Evolutionary conservation across 30 jellyfish, hydroid and myxozoan species (phyloP), one percentile per base, ranked within the genome.

Genomic region (Chrysaora quinquecirrha): DNA sequence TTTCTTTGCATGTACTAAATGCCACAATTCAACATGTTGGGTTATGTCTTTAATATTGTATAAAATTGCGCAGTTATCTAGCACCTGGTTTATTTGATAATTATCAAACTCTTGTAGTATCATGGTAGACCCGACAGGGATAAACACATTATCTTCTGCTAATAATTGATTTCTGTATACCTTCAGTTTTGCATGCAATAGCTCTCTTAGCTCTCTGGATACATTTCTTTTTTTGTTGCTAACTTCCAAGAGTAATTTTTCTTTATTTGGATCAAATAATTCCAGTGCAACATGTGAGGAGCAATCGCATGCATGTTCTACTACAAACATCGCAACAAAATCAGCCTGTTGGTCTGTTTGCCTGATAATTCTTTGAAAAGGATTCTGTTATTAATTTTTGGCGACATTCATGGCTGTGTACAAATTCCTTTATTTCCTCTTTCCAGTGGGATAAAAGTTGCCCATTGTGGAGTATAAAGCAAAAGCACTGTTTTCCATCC

Each of bases 61-160:
- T 2, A 65, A 24, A 1, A 24, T 65, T 24, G 20, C 50, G 30
- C 78, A 65, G 10, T 65, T 27, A 4, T 65, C 54, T 14, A 65
- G 78, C 54, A 65, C 54, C 30, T 65, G 50, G 78, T 65, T 65
- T 24, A 65, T 65, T 65, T 65, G 78, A 65, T 65, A 65, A 65
- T 30, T 27, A 30, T 24, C 49, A 30, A 65, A 65, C 78, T 65
- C 78, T 19, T 24, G 54, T 16, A 24, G 30, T 0, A 65, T 65
- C 20, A 6, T 65, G 25, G 78, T 4, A 2, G 54, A 30, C 54
- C 54, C 49, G 30, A 64, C 76, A 16, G 48, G 46, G 10, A 20
- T 64, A 4, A 64, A 4, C 48, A 9, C 71, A 56, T 56, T 23
- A 12, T 60, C 49, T 65, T 65, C 22, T 65, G 78, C 12, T 24